Evolutionary conservation across 2,888 invertebrate genomes (phyloP).

Genomic region (Drosophila anceps): DNA sequence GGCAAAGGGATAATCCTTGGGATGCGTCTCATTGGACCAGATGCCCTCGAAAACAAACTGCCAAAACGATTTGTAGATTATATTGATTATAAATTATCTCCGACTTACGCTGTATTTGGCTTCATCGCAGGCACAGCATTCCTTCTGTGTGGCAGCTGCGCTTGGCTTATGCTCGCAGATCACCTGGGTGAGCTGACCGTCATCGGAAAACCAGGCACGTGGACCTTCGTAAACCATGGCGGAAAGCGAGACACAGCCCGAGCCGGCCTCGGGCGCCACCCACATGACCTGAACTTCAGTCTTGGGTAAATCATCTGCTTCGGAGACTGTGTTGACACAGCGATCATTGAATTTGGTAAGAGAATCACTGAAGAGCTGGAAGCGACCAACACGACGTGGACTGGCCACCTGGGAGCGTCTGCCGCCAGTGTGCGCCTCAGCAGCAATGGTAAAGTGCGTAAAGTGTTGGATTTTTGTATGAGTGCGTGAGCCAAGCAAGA

Average conservation of each 20-base stretch:
- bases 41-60: conserved; percentile 95
- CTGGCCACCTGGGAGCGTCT: conserved; percentile 84
- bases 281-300: conserved; percentile 95
- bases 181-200: conserved; percentile 91
- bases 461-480: conserved; percentile 90
- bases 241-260: conserved; percentile 95
- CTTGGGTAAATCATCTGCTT: conserved; percentile 92
- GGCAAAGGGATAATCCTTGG: conserved; percentile 96
- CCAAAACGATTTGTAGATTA: background rate
- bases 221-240: conserved; percentile 94
- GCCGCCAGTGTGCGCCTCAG: conserved; percentile 86
- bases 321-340: conserved; percentile 94
- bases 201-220: conserved; percentile 95
- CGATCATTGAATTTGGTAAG: conserved; percentile 89
- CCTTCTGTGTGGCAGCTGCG: conserved; percentile 86
- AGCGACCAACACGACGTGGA: conserved; percentile 88
- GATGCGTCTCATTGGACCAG: conserved; percentile 98
- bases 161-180: conserved; percentile 91
- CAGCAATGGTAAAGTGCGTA: conserved; percentile 91
- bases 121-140: conserved; percentile 97
- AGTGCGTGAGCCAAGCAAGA: conserved; percentile 89
- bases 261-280: conserved; percentile 94
- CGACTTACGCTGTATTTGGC: conserved; percentile 94
- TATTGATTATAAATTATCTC: background rate
- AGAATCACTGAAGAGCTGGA: conserved; percentile 89